These are phyloP conservation scores for Bombycilla garrulus DNA, from an alignment of 2,113 vertebrate species.

Conservation along the genomic window DNA sequence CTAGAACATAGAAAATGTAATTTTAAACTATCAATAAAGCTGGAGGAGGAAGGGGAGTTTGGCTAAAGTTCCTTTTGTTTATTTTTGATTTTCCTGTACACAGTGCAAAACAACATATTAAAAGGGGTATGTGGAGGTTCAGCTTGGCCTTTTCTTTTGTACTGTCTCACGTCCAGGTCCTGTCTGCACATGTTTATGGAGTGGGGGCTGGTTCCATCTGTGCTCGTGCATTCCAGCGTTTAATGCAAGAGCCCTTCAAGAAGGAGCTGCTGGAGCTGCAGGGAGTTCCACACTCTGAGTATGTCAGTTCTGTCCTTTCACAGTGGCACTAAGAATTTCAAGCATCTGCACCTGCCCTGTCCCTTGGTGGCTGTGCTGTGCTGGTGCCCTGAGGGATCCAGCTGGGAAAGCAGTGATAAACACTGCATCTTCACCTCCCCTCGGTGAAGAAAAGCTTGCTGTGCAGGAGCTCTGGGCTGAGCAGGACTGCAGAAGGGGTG, in stretches of 20 bases:
- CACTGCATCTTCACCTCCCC: accelerated
- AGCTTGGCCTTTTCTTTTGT: slow-evolving; percentile 68
- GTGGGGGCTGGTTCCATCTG: accelerated
- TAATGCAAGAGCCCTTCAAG: accelerated
- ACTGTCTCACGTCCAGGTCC: background rate
- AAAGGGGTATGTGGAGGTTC: slow-evolving; percentile 71
- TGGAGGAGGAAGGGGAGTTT: slow-evolving; percentile 97
- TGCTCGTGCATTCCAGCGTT: background rate
- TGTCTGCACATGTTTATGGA: background rate
- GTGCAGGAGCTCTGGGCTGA: too few relatives aligned
- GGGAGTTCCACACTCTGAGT: accelerated
- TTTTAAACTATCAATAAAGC: slow-evolving; percentile 99
- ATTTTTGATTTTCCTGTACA: slow-evolving; percentile 72
- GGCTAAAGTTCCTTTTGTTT: slow-evolving; percentile 81
- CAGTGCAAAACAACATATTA: slow-evolving; percentile 72
- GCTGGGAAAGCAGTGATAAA: accelerated
- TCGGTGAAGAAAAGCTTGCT: accelerated
- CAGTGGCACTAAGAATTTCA: accelerated
- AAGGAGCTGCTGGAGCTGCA: background rate
- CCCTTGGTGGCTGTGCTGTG: background rate
- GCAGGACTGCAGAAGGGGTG: accelerated
- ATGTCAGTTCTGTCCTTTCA: too few relatives aligned
- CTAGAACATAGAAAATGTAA: slow-evolving; percentile 99
- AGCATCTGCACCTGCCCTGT: background rate
- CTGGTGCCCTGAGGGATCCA: accelerated